phyloP scores from a whole-genome alignment of 2,113 vertebrate species.

The Puma concolor region DNA sequence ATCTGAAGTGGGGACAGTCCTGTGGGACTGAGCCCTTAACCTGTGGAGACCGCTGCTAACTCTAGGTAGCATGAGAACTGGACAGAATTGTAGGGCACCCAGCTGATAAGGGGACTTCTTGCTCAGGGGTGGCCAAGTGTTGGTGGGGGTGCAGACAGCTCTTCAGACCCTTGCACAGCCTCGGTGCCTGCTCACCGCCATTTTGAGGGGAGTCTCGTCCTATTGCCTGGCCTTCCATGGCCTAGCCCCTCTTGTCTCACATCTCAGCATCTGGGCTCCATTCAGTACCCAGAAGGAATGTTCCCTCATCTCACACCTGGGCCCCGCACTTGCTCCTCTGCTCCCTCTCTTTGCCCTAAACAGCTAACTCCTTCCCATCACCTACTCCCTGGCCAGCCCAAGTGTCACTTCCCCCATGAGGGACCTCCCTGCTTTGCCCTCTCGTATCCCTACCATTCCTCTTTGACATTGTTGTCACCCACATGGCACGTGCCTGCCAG shows the following conservation, averaged over 20 bases:
- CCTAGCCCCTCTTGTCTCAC: not conserved
- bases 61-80: too few species aligned
- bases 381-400: not conserved
- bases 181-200: too few species aligned
- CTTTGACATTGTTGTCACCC: constrained; percentile 56
- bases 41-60: not conserved
- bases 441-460: constrained; percentile 65
- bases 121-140: not conserved
- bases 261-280: not conserved
- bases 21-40: not conserved
- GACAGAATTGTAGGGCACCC: fast-evolving
- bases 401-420: not conserved
- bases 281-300: not conserved
- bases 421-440: constrained; percentile 43
- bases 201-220: fast-evolving
- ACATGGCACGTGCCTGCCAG: constrained; percentile 45
- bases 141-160: too few species aligned
- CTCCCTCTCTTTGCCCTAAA: not conserved
- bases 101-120: not conserved
- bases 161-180: too few species aligned
- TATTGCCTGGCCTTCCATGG: not conserved
- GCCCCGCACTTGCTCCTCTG: fast-evolving
- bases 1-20: not conserved
- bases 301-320: not conserved
- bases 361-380: not conserved